Evolutionary conservation across 1,140 invertebrate species (phyloP).

Genomic region (Scaptomyza pallida): DNA sequence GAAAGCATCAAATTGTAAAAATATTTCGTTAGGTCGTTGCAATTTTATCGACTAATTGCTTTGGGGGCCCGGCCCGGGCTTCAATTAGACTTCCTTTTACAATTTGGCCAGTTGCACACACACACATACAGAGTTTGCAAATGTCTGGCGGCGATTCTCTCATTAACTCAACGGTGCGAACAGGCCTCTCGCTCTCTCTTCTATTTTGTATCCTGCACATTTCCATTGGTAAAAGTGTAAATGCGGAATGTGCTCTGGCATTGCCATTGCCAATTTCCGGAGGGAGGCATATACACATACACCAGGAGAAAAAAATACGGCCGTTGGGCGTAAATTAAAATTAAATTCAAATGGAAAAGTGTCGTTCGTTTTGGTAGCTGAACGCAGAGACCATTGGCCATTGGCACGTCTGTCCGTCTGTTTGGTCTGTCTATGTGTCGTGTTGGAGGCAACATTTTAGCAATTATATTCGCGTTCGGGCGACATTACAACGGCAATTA

Average conservation of each 20-base stretch:
- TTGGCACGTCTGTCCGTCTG: conserved; percentile 57
- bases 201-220: conserved; percentile 31
- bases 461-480: conserved; percentile 80
- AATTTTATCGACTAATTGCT: conserved; percentile 21
- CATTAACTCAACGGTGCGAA: conserved; percentile 76
- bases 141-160: conserved; percentile 61
- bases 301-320: conserved; percentile 22
- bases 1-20: neutral
- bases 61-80: conserved; percentile 31
- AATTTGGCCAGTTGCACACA: conserved; percentile 61
- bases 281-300: neutral
- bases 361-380: conserved; percentile 46
- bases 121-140: too few species aligned
- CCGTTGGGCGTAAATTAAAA: conserved; percentile 79
- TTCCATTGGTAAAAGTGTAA: neutral
- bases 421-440: conserved; percentile 20
- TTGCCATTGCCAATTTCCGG: conserved; percentile 77
- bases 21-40: conserved; percentile 4
- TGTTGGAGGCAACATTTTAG: conserved; percentile 77
- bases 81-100: conserved; percentile 71
- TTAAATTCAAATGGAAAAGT: conserved; percentile 82
- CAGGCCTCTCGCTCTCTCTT: conserved; percentile 48
- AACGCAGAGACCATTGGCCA: conserved; percentile 34
- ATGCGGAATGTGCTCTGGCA: conserved; percentile 22
- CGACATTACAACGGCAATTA: conserved; percentile 81